Conservation (phyloP, 2,797 vertebrate species). For the Denticeps clupeoides region DNA sequence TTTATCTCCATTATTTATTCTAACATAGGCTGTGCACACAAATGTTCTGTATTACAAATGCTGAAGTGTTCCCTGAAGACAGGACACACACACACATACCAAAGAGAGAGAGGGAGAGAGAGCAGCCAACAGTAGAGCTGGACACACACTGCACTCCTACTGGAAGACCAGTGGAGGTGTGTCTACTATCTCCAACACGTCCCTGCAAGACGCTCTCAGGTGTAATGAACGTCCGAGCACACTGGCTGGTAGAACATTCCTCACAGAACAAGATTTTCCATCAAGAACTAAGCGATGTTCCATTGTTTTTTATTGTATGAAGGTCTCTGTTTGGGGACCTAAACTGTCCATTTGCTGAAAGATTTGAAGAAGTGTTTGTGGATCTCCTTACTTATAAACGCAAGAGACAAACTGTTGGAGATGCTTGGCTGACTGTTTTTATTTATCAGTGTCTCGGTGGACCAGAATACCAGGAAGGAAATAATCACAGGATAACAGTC, state of each 20-base stretch:
- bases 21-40: not conserved
- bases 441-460: no score
- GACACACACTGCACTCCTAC: no score
- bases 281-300: conserved; percentile 51
- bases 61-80: not conserved
- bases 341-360: conserved; percentile 34
- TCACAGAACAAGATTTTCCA: conserved; percentile 52
- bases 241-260: conserved; percentile 30
- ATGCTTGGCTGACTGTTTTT: no score
- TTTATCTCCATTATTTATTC: not conserved
- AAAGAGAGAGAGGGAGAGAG: no score
- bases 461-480: no score
- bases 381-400: no score
- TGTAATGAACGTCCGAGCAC: conserved; percentile 21
- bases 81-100: not conserved
- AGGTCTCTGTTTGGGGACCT: conserved; percentile 19
- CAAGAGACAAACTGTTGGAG: no score
- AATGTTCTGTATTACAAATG: not conserved
- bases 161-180: no score
- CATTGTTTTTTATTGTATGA: conserved; percentile 30
- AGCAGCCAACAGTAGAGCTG: no score
- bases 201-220: conserved; percentile 11
- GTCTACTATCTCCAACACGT: conserved; percentile 19
- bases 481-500: no score
- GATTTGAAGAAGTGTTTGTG: conserved; percentile 35